Evolutionary conservation across 1,140 invertebrate genomes (phyloP), one percentile per base, ranked within the genome.

Genomic region (Aphelenchoides avenae): DNA sequence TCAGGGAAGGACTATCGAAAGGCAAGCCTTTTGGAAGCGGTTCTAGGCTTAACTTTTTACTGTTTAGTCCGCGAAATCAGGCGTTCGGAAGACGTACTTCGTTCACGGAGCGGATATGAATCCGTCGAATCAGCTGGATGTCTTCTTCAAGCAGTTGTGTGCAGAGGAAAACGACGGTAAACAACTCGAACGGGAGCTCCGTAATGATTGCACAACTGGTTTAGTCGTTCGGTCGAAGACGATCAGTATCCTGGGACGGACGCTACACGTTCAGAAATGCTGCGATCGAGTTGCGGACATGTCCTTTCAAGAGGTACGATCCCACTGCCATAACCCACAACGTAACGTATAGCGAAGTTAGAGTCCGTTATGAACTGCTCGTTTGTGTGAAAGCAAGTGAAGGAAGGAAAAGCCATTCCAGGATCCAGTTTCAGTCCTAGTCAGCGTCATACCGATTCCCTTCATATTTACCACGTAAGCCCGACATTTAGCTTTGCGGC

Each of bases 1-100:
- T 94, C 92, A 15, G 89, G 89, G 6, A 86, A 95, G 68, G 94
- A 98, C 81, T 99, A 98, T 78, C 83, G 91, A 70, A 46, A 54
- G 40, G 67, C 74, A 5, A 73, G 83, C 78, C 57, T 75, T n/a
- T 52, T 67, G 4, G 30, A 43, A 43, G 41, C 34, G 18, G 36
- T 30, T 54, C 13, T 33, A 7, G 29, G 27, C 9, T 33, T 52
- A 26, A 54, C 18, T 24, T 6, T 57, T 54, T 31, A 11, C n/a
- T 31, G 5, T 15, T 44, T 18, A 44, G 42, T 18, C 11, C 11
- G 42, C 31, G 18, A 62, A 29, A 40, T 39, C 37, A 6, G 55
- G 49, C 30, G 39, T 31, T 13, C 43, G 48, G 27, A 51, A 30
- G 22, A 53, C 31, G 18, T 74, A 63, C 47, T 40, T 68, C 47